Conservation (phyloP, 2,797 vertebrate species). For the Gymnopithys bicolor region DNA sequence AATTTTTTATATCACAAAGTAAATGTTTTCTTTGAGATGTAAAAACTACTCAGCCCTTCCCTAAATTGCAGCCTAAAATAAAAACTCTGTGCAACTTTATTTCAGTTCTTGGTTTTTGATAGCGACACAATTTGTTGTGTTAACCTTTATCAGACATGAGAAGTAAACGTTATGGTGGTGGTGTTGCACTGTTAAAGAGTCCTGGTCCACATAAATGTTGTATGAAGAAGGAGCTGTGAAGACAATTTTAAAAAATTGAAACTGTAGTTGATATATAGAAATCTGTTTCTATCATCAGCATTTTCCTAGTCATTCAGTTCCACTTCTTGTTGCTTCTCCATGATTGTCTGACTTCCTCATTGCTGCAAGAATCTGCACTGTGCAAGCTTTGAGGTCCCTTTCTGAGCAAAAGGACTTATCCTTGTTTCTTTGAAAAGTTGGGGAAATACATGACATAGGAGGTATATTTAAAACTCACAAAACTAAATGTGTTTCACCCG, state of each 20-base stretch:
- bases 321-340: neutral
- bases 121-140: neutral
- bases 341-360: neutral
- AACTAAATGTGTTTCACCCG: neutral
- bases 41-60: neutral
- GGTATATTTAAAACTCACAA: neutral
- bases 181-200: neutral
- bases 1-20: neutral
- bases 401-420: neutral
- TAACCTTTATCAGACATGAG: neutral
- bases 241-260: neutral
- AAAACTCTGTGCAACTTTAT: neutral
- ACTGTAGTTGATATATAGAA: neutral
- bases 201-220: rapidly evolving
- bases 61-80: neutral
- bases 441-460: neutral
- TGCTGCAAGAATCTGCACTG: neutral
- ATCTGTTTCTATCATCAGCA: neutral
- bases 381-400: neutral
- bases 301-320: neutral
- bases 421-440: neutral
- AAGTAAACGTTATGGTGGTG: neutral
- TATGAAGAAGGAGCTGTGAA: neutral
- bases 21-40: neutral
- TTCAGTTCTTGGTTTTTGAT: neutral